phyloP scores from a whole-genome alignment of 2,888 invertebrate genomes.

The Synergus itoensis region DNA sequence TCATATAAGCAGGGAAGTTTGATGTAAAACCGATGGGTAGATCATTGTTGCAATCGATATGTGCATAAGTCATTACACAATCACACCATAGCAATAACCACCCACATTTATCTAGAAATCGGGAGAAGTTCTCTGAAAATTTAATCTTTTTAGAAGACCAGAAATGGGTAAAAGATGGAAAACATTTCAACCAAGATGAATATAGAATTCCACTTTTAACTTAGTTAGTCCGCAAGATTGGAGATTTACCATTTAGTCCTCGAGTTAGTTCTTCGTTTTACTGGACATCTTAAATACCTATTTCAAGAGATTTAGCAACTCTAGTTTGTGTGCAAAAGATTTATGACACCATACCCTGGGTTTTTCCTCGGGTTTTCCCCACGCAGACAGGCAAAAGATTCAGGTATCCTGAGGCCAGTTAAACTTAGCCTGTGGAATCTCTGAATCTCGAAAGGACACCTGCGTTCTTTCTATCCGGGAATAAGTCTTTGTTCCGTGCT shows the following conservation, averaged over 20 bases:
- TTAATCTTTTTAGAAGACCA: no score
- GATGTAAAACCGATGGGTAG: no score
- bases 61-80: no score
- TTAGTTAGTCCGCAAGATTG: background rate
- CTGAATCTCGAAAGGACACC: background rate
- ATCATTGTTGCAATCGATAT: no score
- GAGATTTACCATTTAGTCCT: background rate
- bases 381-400: background rate
- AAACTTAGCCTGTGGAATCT: background rate
- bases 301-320: background rate
- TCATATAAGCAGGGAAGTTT: no score
- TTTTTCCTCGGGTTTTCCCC: background rate
- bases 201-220: background rate
- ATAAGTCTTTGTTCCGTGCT: conserved; percentile 8
- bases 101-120: no score
- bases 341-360: background rate
- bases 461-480: background rate
- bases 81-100: no score
- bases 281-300: background rate
- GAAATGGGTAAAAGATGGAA: no score
- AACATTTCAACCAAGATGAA: background rate
- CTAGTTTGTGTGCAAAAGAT: background rate
- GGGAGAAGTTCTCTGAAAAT: no score
- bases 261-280: background rate
- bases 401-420: conserved; percentile 4